Base-by-base conservation (phyloP, 1,140 invertebrate species). In the Polypedilum vanderplanki region DNA sequence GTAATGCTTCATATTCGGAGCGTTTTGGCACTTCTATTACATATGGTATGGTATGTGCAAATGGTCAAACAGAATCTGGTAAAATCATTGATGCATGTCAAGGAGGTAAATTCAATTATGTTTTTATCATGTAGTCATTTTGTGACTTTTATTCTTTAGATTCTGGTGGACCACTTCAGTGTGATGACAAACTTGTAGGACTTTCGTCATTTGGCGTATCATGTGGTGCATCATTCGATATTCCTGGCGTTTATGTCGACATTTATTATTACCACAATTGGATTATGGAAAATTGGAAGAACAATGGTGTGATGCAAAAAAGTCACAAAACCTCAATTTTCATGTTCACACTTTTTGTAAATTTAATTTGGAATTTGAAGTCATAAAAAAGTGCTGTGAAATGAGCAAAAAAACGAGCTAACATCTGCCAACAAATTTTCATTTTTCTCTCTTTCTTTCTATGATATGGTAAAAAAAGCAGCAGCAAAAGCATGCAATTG, bases 231-330 rank as follows among this genome's bases (percentile, higher is more conserved):
- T 9, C 17, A 10, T 20, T 70, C 9, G 3, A 70, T 22, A 5
- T n/a, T 8, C 65, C 65, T 22, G 65, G 65, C 17, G 65, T 70
- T 8, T 70, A 8, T 18, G 17, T 22, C 18, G 65, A 70, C 65
- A 22, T 70, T 70, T 70, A 70, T 70, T 70, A 20, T 22, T 70
- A 70, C 20, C 65, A 17, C 17, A 22, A 70, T 70, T 70, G 65
- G 65, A 70, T 70, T 70, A 8, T 9, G 9, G 0, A 70, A 20
- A 20, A 70, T 70, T 70, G 65, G 65, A 70, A 33, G 24, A 33
- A 15, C 15, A n/a, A 12, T 57, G 46, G 12, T 15, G 12, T n/a
- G 12, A 57, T 57, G 12, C 46, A 57, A 57, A 57, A 57, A 57
- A 57, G 46, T 57, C 46, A 57, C 46, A 57, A 57, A 57, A 57